Percentiles rank a stretch among this genome's conserved stretches.
These are phyloP conservation scores for Poliocrania exsul DNA, from an alignment of 2,797 vertebrate species.

Conservation along the genomic window DNA sequence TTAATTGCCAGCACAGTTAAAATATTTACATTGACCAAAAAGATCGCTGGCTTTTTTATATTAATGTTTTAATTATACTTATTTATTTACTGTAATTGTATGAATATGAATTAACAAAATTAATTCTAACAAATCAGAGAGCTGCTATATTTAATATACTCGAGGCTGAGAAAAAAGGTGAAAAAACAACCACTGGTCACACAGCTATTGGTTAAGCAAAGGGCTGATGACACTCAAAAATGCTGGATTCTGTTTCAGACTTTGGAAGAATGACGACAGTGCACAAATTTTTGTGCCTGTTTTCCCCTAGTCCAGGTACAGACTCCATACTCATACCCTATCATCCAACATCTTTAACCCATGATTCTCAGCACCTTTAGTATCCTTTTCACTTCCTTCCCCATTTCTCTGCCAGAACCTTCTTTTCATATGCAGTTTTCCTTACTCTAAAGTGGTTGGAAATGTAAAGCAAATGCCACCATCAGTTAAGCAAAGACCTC, in stretches of 20 bases:
- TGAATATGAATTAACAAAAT: background rate
- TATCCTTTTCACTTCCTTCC: background rate
- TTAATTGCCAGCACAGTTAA: background rate
- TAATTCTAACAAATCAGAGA: background rate
- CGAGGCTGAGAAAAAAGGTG: background rate
- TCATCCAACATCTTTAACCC: background rate
- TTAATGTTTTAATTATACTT: background rate
- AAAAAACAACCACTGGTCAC: background rate
- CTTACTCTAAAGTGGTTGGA: background rate
- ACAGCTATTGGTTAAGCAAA: background rate
- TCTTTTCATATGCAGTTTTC: background rate
- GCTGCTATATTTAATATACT: background rate
- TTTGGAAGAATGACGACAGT: background rate
- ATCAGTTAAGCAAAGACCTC: background rate
- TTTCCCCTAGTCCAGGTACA: background rate
- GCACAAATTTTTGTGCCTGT: background rate
- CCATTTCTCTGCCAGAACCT: background rate
- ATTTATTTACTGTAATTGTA: background rate
- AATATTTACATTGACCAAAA: background rate
- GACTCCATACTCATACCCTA: background rate
- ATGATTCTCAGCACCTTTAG: background rate
- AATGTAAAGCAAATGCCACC: background rate
- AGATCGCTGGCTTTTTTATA: background rate
- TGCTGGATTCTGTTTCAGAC: background rate
- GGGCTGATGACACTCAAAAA: background rate